These are phyloP conservation scores for Nestor notabilis DNA, from an alignment of 2,113 vertebrate genomes.

Conservation along the genomic window DNA sequence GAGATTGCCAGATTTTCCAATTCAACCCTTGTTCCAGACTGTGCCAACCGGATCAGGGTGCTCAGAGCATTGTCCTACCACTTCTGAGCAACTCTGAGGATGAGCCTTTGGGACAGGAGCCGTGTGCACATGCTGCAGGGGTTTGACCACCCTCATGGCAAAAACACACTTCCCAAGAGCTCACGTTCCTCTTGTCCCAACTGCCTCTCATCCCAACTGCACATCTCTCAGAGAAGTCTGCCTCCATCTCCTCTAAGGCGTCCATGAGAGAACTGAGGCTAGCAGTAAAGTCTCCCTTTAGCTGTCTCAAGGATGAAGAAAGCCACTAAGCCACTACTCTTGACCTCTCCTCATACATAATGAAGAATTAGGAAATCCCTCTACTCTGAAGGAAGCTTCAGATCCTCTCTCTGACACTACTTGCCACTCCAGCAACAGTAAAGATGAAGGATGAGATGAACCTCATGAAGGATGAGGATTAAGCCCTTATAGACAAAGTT, in stretches of 20 bases:
- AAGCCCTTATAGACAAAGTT: background rate
- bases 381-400: background rate
- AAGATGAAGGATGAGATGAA: background rate
- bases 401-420: background rate
- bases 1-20: background rate
- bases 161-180: background rate
- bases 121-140: background rate
- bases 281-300: background rate
- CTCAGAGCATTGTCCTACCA: rapidly evolving
- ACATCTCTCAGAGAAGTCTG: background rate
- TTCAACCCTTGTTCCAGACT: background rate
- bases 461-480: background rate
- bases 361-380: background rate
- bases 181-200: background rate
- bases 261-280: background rate
- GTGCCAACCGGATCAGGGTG: background rate
- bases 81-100: background rate
- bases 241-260: background rate
- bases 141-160: background rate
- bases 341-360: rapidly evolving
- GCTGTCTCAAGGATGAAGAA: background rate
- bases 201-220: rapidly evolving
- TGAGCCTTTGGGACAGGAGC: background rate
- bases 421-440: background rate
- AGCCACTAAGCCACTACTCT: background rate